A percentile compares a stretch with the other conserved stretches of the same genome.
These are phyloP conservation scores for Decapterus maruadsi DNA, from an alignment of 2,797 vertebrate species.

Conservation along the genomic window DNA sequence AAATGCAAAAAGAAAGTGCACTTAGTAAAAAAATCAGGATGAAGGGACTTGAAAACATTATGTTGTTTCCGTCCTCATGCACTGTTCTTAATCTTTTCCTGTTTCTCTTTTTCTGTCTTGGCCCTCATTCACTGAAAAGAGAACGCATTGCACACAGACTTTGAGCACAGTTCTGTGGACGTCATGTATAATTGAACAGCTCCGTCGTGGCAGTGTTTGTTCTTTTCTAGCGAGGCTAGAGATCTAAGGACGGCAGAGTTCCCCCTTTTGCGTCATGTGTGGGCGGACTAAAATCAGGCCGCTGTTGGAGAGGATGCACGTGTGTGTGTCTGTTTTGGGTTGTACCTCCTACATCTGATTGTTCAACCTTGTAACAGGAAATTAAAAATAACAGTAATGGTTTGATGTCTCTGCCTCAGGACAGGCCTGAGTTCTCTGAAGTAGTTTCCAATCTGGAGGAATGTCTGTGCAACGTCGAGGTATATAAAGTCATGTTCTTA, in stretches of 20 bases:
- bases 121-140: conserved; percentile 15
- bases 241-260: conserved; percentile 63
- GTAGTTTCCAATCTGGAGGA: conserved; percentile 94
- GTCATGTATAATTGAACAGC: conserved; percentile 72
- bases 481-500: conserved; percentile 53
- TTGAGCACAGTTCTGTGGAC: conserved; percentile 40
- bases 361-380: not conserved
- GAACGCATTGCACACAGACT: not conserved
- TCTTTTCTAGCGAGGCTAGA: conserved; percentile 52
- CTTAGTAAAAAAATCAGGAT: not conserved
- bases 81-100: not conserved
- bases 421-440: conserved; percentile 95
- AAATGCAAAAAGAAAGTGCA: not conserved
- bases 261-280: conserved; percentile 66
- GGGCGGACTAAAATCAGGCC: conserved; percentile 46
- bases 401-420: conserved; percentile 80
- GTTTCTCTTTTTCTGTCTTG: not conserved
- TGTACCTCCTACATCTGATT: not conserved
- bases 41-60: too few species aligned
- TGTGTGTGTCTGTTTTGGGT: conserved; percentile 31
- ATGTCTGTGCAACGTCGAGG: conserved; percentile 95
- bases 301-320: conserved; percentile 9
- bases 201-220: conserved; percentile 57
- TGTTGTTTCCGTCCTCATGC: not conserved
- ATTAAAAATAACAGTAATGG: not conserved